Evolutionary conservation across 2,113 vertebrate genomes (phyloP), one percentile per base, ranked within the genome.

Genomic region (Abramis brama): DNA sequence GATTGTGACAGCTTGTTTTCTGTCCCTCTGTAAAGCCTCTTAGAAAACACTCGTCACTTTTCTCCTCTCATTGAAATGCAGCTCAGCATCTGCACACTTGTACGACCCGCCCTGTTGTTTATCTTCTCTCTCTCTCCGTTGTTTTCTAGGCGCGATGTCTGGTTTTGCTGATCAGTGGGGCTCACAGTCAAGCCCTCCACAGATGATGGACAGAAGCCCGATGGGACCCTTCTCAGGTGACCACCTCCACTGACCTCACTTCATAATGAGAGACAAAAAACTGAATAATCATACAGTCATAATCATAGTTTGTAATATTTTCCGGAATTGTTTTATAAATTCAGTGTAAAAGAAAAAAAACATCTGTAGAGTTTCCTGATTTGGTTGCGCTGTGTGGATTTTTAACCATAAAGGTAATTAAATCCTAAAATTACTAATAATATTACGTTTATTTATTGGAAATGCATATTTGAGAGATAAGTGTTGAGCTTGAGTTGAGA

Each of bases 151-250:
- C 47, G 89, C 92, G 66, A 89, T 92, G 91, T 87, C 91, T 23
- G 90, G 80, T 81, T 91, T 87, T 75, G 85, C 91, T 73, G 91
- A 93, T 30, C 91, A 90, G 86, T 88, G 89, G 87, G 89, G 85
- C 85, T 86, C 86, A 86, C 90, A 90, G 81, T 80, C 86, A 76
- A 78, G 62, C 84, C 43, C 90, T 17, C 74, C 88, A 21, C 91
- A 89, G 75, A 88, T 88, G 88, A 92, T 91, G 89, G 91, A 93
- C 76, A 30, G 85, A 85, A 88, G 88, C 80, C 87, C 85, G 57
- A 87, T 90, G 39, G 91, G 89, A 82, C 60, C 87, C 25, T 92
- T 93, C 73, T 89, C 87, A 91, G 90, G 88, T 90, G 57, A 83
- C 66, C 78, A 27, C 70, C 68, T 82, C 15, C 25, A 17, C 47